A percentile compares a stretch with the other conserved stretches of the same genome.
phyloP scores from a whole-genome alignment of 2,888 invertebrate species.

The Erebia aethiops region DNA sequence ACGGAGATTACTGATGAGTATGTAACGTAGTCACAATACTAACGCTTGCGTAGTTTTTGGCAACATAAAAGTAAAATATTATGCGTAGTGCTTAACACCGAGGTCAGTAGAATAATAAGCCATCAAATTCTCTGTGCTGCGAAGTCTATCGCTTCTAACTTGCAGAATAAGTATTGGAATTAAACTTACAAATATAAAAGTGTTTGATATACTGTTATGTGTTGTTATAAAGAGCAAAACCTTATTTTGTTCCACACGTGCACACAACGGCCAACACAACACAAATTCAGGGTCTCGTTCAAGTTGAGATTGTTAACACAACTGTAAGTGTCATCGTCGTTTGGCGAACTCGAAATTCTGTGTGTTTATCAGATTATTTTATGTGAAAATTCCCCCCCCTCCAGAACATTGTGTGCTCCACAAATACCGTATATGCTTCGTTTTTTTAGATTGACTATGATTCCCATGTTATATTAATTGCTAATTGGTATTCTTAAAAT shows the following conservation, averaged over 20 bases:
- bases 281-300: slow-evolving; percentile 76
- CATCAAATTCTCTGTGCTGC: slow-evolving; percentile 47
- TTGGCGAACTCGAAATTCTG: slow-evolving; percentile 67
- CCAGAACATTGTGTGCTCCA: slow-evolving; percentile 36
- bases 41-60: slow-evolving; percentile 74
- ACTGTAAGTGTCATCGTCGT: slow-evolving; percentile 81
- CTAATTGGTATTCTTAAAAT: slow-evolving; percentile 25
- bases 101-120: slow-evolving; percentile 4
- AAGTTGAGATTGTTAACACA: slow-evolving; percentile 80
- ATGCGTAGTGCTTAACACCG: slow-evolving; percentile 62
- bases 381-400: slow-evolving; percentile 61
- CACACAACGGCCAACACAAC: slow-evolving; percentile 67
- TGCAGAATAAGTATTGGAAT: slow-evolving; percentile 17
- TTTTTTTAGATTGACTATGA: slow-evolving; percentile 30
- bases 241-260: slow-evolving; percentile 80
- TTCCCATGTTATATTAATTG: slow-evolving; percentile 25
- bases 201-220: slow-evolving; percentile 41
- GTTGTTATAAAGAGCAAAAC: slow-evolving; percentile 61
- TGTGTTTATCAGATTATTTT: slow-evolving; percentile 70
- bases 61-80: slow-evolving; percentile 51
- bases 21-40: slow-evolving; percentile 37
- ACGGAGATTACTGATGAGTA: slow-evolving; percentile 31
- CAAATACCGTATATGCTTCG: slow-evolving; percentile 33
- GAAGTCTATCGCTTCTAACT: slow-evolving; percentile 60
- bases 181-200: slow-evolving; percentile 22